phyloP scores from a whole-genome alignment of 2,113 vertebrate genomes.

The Oncorhynchus tshawytscha region DNA sequence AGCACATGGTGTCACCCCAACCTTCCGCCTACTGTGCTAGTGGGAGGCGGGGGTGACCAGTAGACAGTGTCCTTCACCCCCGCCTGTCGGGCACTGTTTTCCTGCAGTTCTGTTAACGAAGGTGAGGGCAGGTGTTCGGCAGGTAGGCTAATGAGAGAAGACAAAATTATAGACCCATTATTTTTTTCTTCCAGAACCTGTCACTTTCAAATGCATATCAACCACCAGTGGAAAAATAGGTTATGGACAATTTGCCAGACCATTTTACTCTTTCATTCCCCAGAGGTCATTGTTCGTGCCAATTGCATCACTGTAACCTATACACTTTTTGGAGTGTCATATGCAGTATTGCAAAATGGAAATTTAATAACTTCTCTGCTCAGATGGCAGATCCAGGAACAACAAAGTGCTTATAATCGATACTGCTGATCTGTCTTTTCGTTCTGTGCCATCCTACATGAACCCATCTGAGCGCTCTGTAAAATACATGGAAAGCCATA shows the following conservation, averaged over 20 bases:
- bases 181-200: not conserved
- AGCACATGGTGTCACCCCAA: too few relatives aligned
- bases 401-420: constrained; percentile 27
- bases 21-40: too few relatives aligned
- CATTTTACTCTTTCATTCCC: too few relatives aligned
- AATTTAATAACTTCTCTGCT: not conserved
- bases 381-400: constrained; percentile 21
- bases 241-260: too few relatives aligned
- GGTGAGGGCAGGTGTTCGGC: too few relatives aligned
- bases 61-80: too few relatives aligned
- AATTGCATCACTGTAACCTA: not conserved
- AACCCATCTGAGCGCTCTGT: constrained; percentile 76
- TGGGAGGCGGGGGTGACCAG: too few relatives aligned
- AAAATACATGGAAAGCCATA: constrained; percentile 78
- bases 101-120: too few relatives aligned
- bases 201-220: not conserved
- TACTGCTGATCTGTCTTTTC: not conserved
- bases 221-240: not conserved
- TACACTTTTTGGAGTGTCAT: not conserved
- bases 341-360: not conserved
- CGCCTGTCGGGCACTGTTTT: too few relatives aligned
- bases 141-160: too few relatives aligned
- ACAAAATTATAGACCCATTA: too few relatives aligned
- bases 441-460: constrained; percentile 39
- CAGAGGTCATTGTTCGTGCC: not conserved